These are phyloP conservation scores for Bergia sp. DNA, from an alignment of 92 coral and sea anemone genomes.

Conservation along the genomic window DNA sequence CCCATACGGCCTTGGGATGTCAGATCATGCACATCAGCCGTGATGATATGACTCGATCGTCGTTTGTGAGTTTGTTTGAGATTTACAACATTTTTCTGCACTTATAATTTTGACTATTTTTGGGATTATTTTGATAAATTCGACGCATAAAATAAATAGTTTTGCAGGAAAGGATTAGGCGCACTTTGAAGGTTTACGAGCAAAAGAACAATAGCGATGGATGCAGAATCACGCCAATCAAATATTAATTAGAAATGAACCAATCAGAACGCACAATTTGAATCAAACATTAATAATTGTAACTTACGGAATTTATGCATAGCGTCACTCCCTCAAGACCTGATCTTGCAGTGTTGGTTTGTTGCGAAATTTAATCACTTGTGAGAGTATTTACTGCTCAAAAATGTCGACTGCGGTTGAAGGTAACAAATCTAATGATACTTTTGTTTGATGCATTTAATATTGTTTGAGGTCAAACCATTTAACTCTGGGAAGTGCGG, in stretches of 20 bases:
- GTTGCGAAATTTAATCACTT: constrained; percentile 19
- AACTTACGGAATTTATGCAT: constrained; percentile 19
- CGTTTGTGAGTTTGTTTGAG: neutral
- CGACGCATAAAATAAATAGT: neutral
- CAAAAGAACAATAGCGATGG: neutral
- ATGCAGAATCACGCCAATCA: constrained; percentile 32
- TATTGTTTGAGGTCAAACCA: constrained; percentile 31
- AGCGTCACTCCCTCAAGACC: constrained; percentile 36
- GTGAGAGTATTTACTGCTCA: neutral
- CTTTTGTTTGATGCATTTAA: neutral
- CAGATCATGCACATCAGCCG: too few species aligned
- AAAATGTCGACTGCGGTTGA: constrained; percentile 41
- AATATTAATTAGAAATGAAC: constrained; percentile 2
- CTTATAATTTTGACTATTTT: constrained; percentile 23
- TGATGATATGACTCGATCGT: too few species aligned
- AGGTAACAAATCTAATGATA: constrained; percentile 16
- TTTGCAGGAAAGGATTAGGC: constrained; percentile 2
- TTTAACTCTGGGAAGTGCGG: constrained; percentile 6
- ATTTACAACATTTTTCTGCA: neutral
- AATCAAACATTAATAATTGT: neutral
- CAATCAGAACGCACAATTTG: constrained; percentile 19
- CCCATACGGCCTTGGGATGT: too few species aligned
- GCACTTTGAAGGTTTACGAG: neutral
- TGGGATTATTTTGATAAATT: constrained; percentile 34
- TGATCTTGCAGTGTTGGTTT: neutral